A percentile compares a stretch with the other conserved stretches of the same genome.
Conservation (phyloP, 2,113 vertebrate genomes). For the Connochaetes taurinus region DNA sequence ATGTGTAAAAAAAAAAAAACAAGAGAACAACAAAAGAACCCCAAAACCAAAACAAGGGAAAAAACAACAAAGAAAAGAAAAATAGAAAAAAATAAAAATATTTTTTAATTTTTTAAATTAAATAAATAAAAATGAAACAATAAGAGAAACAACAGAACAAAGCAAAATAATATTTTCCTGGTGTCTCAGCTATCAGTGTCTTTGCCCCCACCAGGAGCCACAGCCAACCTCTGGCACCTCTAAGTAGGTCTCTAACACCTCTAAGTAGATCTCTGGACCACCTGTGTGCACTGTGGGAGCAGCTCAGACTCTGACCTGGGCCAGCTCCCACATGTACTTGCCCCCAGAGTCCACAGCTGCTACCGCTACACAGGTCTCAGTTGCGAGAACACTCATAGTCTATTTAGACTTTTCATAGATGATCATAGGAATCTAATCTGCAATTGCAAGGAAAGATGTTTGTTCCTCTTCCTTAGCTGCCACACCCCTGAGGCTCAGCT, state of each 20-base stretch:
- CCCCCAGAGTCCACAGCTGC: background rate
- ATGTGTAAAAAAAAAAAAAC: too few species aligned
- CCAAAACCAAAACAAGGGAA: background rate
- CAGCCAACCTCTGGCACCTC: background rate
- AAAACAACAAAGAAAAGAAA: background rate
- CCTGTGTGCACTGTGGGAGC: background rate
- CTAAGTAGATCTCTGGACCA: background rate
- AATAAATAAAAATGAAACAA: background rate
- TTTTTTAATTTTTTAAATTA: background rate
- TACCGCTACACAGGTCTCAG: background rate
- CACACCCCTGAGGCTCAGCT: background rate
- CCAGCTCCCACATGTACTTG: background rate
- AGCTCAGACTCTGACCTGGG: background rate
- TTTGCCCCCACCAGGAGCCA: background rate
- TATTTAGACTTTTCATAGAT: background rate
- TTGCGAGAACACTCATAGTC: background rate
- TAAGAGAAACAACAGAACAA: background rate
- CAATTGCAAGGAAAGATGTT: background rate
- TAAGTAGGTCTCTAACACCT: too few species aligned
- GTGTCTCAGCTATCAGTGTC: background rate
- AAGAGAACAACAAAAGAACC: background rate
- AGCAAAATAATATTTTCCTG: background rate
- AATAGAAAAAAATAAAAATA: background rate
- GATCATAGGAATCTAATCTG: background rate
- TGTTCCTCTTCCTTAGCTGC: background rate